These are phyloP conservation scores for Peromyscus maniculatus DNA, from an alignment of 2,113 vertebrate species.

Conservation along the genomic window DNA sequence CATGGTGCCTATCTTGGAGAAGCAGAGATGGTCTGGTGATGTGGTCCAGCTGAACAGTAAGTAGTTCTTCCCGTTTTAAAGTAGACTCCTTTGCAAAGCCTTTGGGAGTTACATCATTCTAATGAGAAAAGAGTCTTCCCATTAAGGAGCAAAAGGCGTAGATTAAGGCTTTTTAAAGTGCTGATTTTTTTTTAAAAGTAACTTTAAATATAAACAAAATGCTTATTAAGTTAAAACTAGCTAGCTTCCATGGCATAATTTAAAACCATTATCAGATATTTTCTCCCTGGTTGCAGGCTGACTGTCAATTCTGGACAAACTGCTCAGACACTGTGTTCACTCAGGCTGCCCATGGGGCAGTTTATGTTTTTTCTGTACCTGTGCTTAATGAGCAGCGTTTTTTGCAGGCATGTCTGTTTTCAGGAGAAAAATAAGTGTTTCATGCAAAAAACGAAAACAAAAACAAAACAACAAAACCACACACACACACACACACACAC, in stretches of 20 bases:
- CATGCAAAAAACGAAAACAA: not conserved
- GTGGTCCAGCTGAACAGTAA: not conserved
- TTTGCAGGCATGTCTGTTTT: conserved; percentile 57
- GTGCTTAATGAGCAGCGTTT: conserved; percentile 51
- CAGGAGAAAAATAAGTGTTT: conserved; percentile 42
- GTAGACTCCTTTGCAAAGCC: conserved; percentile 17
- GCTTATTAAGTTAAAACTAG: conserved; percentile 63
- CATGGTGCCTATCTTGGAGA: not conserved
- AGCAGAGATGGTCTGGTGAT: not conserved
- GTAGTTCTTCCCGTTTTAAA: conserved; percentile 33
- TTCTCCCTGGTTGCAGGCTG: not conserved
- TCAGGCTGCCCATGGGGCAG: not conserved
- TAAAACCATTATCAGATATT: conserved; percentile 42
- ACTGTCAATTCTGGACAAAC: conserved; percentile 43
- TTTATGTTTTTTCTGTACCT: conserved; percentile 52
- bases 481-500: not conserved
- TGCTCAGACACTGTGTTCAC: not conserved
- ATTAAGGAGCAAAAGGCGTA: conserved; percentile 38
- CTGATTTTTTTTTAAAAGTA: conserved; percentile 46
- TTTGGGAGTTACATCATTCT: conserved; percentile 56
- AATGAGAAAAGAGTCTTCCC: conserved; percentile 59
- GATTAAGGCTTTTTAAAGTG: conserved; percentile 62
- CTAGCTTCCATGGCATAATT: conserved; percentile 62
- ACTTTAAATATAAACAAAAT: conserved; percentile 75
- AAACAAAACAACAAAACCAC: not conserved